Evolutionary conservation across 2,113 vertebrate species (phyloP).

Genomic region (Hypanus sabinus): DNA sequence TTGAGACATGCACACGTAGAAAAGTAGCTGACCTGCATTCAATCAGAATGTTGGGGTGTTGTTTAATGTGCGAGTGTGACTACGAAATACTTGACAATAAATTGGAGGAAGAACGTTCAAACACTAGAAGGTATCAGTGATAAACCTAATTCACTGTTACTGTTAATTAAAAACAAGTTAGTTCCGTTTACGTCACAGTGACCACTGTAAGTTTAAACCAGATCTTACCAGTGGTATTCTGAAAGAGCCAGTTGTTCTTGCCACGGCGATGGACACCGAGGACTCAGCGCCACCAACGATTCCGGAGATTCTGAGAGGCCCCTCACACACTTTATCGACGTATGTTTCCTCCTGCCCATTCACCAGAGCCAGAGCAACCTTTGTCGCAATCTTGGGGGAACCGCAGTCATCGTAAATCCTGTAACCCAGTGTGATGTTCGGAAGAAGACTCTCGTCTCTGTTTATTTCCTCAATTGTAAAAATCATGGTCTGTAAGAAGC

Average conservation of each 20-base stretch:
- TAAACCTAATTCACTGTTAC: too few relatives aligned
- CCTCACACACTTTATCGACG: conserved; percentile 43
- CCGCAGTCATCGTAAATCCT: conserved; percentile 62
- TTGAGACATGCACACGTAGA: conserved; percentile 63
- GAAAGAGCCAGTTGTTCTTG: conserved; percentile 58
- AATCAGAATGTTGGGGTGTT: background rate
- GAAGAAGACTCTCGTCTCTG: conserved; percentile 57
- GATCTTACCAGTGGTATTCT: conserved; percentile 60
- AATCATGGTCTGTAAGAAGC: conserved; percentile 62
- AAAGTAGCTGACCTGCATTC: conserved; percentile 60
- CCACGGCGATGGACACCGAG: conserved; percentile 61
- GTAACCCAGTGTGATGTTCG: conserved; percentile 57
- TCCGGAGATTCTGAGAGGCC: conserved; percentile 51
- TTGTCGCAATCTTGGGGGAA: conserved; percentile 57
- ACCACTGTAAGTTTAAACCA: background rate
- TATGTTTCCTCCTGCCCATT: conserved; percentile 47
- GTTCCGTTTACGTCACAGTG: background rate
- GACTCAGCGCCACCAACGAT: conserved; percentile 64
- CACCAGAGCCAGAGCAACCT: conserved; percentile 57
- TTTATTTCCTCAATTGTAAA: conserved; percentile 65
- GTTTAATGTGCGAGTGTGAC: background rate
- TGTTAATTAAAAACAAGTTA: too few relatives aligned
- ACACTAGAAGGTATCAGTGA: too few relatives aligned
- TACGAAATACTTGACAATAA: background rate
- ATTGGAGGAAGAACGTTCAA: too few relatives aligned